Evolutionary conservation across 2,113 vertebrate species (phyloP).

Genomic region (Monopterus albus): DNA sequence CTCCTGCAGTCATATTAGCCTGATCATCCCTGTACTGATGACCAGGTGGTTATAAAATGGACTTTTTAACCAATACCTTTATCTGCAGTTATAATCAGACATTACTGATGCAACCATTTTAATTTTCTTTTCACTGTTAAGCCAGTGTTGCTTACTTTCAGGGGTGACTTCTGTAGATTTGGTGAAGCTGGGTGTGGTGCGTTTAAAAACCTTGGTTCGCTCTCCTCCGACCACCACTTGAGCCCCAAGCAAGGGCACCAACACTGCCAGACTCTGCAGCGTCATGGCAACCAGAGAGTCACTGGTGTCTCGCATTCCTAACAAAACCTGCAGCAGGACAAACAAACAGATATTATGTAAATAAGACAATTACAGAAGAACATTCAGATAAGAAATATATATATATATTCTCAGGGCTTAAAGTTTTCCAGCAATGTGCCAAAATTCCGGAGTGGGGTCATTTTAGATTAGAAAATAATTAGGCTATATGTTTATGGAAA

Average conservation of each 20-base stretch:
- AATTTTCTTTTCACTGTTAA: not conserved
- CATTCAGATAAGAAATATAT: too few relatives aligned
- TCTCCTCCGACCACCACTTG: constrained; percentile 96
- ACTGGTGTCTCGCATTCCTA: constrained; percentile 94
- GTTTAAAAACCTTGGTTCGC: constrained; percentile 95
- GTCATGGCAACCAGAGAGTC: constrained; percentile 92
- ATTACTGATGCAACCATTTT: not conserved
- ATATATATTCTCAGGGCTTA: too few relatives aligned
- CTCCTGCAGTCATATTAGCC: not conserved
- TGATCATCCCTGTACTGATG: not conserved
- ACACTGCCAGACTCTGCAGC: constrained; percentile 90
- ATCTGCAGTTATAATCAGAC: not conserved
- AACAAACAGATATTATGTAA: not conserved
- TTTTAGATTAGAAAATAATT: too few relatives aligned
- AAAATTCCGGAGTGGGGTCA: too few relatives aligned
- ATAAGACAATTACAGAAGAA: not conserved
- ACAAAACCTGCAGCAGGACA: constrained; percentile 84
- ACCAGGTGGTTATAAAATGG: not conserved
- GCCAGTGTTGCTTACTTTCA: constrained; percentile 84
- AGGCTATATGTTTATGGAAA: too few relatives aligned
- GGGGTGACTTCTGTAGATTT: constrained; percentile 90
- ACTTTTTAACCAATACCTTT: not conserved
- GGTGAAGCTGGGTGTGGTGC: constrained; percentile 91
- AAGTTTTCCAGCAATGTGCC: too few relatives aligned
- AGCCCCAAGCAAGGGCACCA: constrained; percentile 94